Evolutionary conservation across 1,140 invertebrate genomes (phyloP).

Genomic region (Luehdorfia chinensis): DNA sequence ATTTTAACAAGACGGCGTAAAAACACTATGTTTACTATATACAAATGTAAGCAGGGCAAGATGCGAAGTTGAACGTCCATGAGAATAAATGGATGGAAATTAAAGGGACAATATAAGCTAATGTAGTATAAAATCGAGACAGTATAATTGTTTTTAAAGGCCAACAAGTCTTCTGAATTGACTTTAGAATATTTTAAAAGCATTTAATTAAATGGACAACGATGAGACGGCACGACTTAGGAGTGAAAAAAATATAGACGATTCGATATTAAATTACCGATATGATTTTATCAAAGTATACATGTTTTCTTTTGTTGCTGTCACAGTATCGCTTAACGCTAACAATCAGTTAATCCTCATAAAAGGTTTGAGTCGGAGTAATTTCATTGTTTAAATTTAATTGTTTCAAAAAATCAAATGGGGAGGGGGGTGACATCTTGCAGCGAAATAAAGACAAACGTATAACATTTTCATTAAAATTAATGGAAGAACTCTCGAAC

Average conservation of each 20-base stretch:
- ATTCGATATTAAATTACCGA: too few species aligned
- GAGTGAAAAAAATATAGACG: too few species aligned
- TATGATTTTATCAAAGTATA: too few species aligned
- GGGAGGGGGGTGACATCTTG: too few species aligned
- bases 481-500: slow-evolving; percentile 60
- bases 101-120: slow-evolving; percentile 51
- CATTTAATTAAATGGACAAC: background rate
- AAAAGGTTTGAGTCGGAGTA: too few species aligned
- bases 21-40: slow-evolving; percentile 63
- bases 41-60: slow-evolving; percentile 71
- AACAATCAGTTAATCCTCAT: too few species aligned
- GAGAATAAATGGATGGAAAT: slow-evolving; percentile 66
- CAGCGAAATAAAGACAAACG: too few species aligned
- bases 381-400: too few species aligned
- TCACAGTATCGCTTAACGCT: too few species aligned
- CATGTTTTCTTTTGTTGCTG: too few species aligned
- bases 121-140: slow-evolving; percentile 27
- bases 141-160: slow-evolving; percentile 40
- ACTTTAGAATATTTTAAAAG: slow-evolving; percentile 26
- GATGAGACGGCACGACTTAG: too few species aligned
- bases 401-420: too few species aligned
- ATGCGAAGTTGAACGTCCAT: slow-evolving; percentile 60
- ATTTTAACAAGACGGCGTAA: slow-evolving; percentile 69
- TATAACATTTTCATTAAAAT: slow-evolving; percentile 32
- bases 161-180: slow-evolving; percentile 42